A percentile compares a stretch with the other conserved stretches of the same genome.
Evolutionary conservation across 2,113 vertebrate species (phyloP).

Genomic region (Tachycineta bicolor): DNA sequence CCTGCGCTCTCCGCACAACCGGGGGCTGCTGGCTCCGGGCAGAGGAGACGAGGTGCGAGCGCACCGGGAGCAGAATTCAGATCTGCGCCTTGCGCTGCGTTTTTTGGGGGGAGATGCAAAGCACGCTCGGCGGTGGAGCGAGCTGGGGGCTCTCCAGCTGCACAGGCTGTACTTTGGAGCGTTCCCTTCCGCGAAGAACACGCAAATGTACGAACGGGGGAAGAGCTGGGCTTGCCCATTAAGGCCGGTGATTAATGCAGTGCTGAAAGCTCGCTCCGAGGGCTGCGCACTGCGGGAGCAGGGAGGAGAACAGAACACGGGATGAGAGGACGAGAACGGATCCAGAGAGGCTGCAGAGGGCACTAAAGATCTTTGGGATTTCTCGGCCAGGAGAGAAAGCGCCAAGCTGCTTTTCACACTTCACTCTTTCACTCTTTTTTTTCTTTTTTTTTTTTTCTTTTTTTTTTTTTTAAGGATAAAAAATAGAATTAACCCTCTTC

Average conservation of each 20-base stretch:
- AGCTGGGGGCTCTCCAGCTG: slow-evolving; percentile 19
- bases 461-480: background rate
- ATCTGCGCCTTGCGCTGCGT: background rate
- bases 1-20: background rate
- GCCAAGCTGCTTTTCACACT: background rate
- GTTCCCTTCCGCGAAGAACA: background rate
- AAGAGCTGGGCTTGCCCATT: slow-evolving; percentile 34
- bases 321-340: background rate
- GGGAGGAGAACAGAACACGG: background rate
- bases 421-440: too few relatives aligned
- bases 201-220: background rate
- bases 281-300: background rate
- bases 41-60: background rate
- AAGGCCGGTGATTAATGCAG: slow-evolving; percentile 55
- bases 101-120: background rate
- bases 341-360: slow-evolving; percentile 50
- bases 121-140: background rate
- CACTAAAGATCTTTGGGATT: slow-evolving; percentile 61
- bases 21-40: background rate
- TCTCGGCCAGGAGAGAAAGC: background rate
- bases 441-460: too few relatives aligned
- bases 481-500: slow-evolving; percentile 13
- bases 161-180: background rate
- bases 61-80: background rate
- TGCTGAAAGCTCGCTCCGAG: slow-evolving; percentile 60